Conservation (phyloP, 2,888 invertebrate genomes). For the Lasioglossum lativentre region DNA sequence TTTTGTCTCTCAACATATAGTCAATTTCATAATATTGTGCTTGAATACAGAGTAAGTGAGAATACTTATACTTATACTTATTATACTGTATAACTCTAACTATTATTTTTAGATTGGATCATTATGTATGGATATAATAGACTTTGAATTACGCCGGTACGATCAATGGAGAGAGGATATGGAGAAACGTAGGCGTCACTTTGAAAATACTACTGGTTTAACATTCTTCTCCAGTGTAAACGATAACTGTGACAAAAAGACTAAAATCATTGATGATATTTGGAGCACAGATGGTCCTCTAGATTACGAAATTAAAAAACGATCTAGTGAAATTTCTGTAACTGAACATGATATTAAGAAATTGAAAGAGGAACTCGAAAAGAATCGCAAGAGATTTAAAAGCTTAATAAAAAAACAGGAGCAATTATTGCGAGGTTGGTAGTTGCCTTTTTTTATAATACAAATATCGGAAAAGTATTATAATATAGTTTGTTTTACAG, state of each 20-base stretch:
- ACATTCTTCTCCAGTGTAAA: conserved; percentile 77
- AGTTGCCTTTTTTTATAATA: conserved; percentile 27
- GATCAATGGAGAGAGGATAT: conserved; percentile 95
- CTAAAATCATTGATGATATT: conserved; percentile 80
- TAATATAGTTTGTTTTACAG: conserved; percentile 84
- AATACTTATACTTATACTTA: neutral
- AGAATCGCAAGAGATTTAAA: conserved; percentile 90
- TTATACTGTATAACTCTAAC: neutral
- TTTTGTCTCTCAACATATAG: conserved; percentile 98
- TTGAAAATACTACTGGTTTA: conserved; percentile 83
- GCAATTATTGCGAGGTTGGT: conserved; percentile 90
- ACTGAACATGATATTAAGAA: conserved; percentile 81
- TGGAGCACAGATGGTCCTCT: conserved; percentile 81
- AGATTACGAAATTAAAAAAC: conserved; percentile 80
- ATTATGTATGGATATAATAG: conserved; percentile 97
- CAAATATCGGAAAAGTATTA: conserved; percentile 11
- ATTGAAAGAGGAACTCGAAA: conserved; percentile 91
- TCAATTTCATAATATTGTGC: conserved; percentile 96
- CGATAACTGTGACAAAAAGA: conserved; percentile 79
- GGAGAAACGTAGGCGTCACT: conserved; percentile 86
- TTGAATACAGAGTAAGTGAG: conserved; percentile 94
- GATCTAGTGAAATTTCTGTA: conserved; percentile 74
- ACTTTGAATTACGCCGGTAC: conserved; percentile 96
- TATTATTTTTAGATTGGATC: conserved; percentile 91
- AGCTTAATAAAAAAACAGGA: conserved; percentile 96